Conservation (phyloP, 53 echinoderm and acorn worm species). For the Actinopyga echinites region DNA sequence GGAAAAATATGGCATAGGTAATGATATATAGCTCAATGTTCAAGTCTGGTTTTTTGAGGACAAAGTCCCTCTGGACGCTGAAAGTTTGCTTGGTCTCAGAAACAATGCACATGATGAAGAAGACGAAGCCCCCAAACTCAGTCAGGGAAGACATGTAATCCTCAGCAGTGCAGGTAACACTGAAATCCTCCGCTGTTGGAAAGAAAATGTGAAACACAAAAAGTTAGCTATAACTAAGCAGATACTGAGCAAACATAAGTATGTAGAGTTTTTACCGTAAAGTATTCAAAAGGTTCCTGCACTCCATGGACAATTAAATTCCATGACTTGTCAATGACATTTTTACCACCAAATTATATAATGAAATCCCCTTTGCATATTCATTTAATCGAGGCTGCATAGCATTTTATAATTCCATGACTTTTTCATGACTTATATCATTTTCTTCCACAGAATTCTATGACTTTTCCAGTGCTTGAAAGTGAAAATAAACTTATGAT, state of each 20-base stretch:
- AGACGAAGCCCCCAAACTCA: conserved; percentile 73
- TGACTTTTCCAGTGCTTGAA: no score
- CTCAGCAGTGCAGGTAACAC: conserved; percentile 46
- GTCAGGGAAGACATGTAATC: conserved; percentile 77
- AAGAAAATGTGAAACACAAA: neutral
- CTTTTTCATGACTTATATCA: no score
- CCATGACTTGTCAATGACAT: no score
- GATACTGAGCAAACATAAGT: neutral
- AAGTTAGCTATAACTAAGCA: neutral
- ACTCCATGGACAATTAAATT: neutral
- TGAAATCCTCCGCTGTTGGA: conserved; percentile 54
- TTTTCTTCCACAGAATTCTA: no score
- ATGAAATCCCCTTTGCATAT: no score
- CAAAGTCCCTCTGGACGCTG: conserved; percentile 72
- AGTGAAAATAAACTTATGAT: no score
- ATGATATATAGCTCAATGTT: conserved; percentile 54
- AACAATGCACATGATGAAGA: conserved; percentile 82
- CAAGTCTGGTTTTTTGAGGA: conserved; percentile 77
- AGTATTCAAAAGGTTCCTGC: neutral
- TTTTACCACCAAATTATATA: no score
- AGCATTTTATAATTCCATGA: no score
- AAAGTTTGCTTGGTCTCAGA: conserved; percentile 81
- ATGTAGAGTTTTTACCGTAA: neutral
- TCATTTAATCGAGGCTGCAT: no score
- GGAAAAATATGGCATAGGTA: no score